A percentile compares a stretch with the other conserved stretches of the same genome.
Evolutionary conservation across 2,113 vertebrate genomes (phyloP).

Genomic region (Melanotaenia duboulayi): DNA sequence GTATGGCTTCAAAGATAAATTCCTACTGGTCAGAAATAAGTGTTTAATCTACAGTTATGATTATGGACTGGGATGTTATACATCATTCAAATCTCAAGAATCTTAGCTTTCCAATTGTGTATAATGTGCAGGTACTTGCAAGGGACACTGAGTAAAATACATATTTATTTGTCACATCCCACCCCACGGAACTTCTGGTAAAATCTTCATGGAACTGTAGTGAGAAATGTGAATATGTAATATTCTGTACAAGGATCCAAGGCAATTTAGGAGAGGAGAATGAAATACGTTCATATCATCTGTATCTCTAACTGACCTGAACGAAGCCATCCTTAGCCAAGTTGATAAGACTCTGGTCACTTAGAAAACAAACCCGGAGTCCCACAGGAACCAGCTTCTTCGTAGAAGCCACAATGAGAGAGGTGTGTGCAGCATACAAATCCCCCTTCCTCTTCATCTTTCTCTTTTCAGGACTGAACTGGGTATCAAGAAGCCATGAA

Average conservation of each 20-base stretch:
- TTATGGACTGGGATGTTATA: no score
- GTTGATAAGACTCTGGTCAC: constrained; percentile 88
- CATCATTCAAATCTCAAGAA: no score
- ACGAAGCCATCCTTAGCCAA: constrained; percentile 88
- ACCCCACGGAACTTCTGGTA: no score
- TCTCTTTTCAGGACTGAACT: constrained; percentile 87
- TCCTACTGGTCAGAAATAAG: no score
- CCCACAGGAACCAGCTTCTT: constrained; percentile 92
- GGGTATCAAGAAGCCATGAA: constrained; percentile 5
- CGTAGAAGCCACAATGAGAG: constrained; percentile 91
- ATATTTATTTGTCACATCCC: no score
- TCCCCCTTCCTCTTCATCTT: constrained; percentile 91
- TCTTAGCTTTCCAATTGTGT: no score
- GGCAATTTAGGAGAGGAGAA: not conserved
- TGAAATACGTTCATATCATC: not conserved
- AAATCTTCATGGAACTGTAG: not conserved
- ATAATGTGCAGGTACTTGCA: no score
- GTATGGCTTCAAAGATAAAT: no score
- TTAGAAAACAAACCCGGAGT: constrained; percentile 89
- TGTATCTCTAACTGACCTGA: constrained; percentile 80
- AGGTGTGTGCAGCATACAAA: constrained; percentile 91
- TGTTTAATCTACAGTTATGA: no score
- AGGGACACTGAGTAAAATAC: no score
- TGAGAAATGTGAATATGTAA: not conserved
- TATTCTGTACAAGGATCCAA: not conserved